Evolutionary conservation across 2,888 invertebrate genomes (phyloP).

Genomic region (Amblyjoppa fuscipennis): DNA sequence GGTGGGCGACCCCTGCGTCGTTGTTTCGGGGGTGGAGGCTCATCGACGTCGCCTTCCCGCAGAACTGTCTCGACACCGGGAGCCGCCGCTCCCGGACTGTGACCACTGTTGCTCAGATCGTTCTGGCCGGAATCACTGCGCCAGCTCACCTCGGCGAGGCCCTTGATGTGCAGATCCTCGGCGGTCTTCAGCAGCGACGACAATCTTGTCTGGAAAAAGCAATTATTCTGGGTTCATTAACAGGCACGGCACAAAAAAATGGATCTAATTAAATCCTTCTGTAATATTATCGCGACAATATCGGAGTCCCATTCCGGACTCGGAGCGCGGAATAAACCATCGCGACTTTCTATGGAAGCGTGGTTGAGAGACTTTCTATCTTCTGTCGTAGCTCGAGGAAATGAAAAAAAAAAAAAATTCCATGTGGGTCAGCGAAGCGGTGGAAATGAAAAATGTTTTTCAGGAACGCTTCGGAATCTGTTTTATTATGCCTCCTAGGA

Average conservation of each 20-base stretch:
- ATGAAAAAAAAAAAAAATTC: slow-evolving; percentile 47
- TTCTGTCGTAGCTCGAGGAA: slow-evolving; percentile 40
- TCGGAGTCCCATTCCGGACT: slow-evolving; percentile 36
- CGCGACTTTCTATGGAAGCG: slow-evolving; percentile 81
- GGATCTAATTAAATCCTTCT: slow-evolving; percentile 74
- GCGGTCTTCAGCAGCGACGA: slow-evolving; percentile 96
- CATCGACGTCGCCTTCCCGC: slow-evolving; percentile 81
- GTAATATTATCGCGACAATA: slow-evolving; percentile 79
- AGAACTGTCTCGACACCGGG: slow-evolving; percentile 82
- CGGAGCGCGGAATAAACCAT: slow-evolving; percentile 79
- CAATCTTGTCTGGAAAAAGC: slow-evolving; percentile 90
- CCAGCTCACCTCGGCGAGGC: slow-evolving; percentile 96
- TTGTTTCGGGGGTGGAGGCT: slow-evolving; percentile 86
- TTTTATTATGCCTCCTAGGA: neutral
- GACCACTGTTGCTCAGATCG: slow-evolving; percentile 80
- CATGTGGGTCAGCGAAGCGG: slow-evolving; percentile 11
- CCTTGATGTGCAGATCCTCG: slow-evolving; percentile 96
- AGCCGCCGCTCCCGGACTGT: slow-evolving; percentile 81
- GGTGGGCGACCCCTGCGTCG: slow-evolving; percentile 90
- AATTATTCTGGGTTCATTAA: slow-evolving; percentile 13
- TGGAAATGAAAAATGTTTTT: neutral
- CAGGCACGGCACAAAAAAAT: slow-evolving; percentile 54
- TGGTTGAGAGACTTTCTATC: slow-evolving; percentile 66
- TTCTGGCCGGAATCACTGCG: slow-evolving; percentile 85
- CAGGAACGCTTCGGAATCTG: neutral